These are phyloP conservation scores for Monochamus saltuarius DNA, from an alignment of 1,140 invertebrate species.

Conservation along the genomic window DNA sequence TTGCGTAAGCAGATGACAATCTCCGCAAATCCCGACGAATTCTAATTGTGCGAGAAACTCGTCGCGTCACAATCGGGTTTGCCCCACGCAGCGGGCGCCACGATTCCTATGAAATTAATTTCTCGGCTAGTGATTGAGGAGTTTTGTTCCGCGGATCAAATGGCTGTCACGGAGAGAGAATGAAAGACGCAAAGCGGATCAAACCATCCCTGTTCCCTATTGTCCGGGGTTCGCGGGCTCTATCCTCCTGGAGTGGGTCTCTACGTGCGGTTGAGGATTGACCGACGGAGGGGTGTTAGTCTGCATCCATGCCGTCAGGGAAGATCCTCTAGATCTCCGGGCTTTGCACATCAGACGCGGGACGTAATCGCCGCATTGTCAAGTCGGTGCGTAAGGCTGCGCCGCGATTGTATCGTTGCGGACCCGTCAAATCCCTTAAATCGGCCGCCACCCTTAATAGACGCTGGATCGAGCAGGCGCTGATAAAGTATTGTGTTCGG, in stretches of 20 bases:
- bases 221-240: no score
- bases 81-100: background rate
- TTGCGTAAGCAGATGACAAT: no score
- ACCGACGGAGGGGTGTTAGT: constrained; percentile 21
- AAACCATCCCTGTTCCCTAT: background rate
- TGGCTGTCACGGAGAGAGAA: constrained; percentile 18
- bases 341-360: constrained; percentile 28
- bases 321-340: constrained; percentile 24
- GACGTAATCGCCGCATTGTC: constrained; percentile 30
- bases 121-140: constrained; percentile 17
- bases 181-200: constrained; percentile 19
- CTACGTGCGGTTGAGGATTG: constrained; percentile 24
- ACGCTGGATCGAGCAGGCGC: constrained; percentile 5
- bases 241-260: constrained; percentile 14
- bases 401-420: constrained; percentile 16
- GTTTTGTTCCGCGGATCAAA: constrained; percentile 22
- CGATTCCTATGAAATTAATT: constrained; percentile 13
- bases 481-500: constrained; percentile 12
- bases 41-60: no score
- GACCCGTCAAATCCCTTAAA: constrained; percentile 18
- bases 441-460: constrained; percentile 12
- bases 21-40: no score
- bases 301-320: constrained; percentile 13
- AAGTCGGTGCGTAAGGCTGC: constrained; percentile 6
- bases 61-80: background rate